These are phyloP conservation scores for Anarhynchus alexandrinus DNA, from an alignment of 2,113 vertebrate genomes.

Conservation along the genomic window DNA sequence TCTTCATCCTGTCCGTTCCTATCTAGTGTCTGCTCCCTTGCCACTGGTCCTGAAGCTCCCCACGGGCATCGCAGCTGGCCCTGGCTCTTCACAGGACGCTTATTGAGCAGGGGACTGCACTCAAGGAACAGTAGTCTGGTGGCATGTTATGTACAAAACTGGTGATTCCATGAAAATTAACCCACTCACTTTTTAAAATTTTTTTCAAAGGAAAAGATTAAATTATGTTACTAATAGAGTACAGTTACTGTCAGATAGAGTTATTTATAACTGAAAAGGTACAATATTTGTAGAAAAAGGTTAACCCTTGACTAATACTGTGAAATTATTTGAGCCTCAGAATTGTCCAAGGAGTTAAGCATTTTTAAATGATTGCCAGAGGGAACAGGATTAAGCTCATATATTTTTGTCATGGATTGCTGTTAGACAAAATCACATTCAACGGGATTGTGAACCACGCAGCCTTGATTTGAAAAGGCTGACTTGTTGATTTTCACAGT, in stretches of 20 bases:
- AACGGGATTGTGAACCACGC: not conserved
- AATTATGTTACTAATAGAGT: not conserved
- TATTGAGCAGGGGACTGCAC: not conserved
- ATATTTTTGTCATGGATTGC: slow-evolving; percentile 28
- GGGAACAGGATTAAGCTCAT: slow-evolving; percentile 1
- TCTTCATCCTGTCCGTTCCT: not conserved
- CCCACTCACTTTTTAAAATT: not conserved
- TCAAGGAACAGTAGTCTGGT: not conserved
- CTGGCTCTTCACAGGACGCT: not conserved
- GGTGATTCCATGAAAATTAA: not conserved
- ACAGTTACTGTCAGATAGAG: not conserved
- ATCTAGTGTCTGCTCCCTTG: rapidly evolving
- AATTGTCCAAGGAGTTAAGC: not conserved
- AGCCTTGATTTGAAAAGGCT: slow-evolving; percentile 21
- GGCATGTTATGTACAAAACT: rapidly evolving
- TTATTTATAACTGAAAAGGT: not conserved
- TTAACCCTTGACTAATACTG: not conserved
- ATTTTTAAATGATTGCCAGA: not conserved
- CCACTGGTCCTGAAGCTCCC: not conserved
- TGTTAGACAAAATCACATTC: slow-evolving; percentile 36
- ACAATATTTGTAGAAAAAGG: not conserved
- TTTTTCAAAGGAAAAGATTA: not conserved
- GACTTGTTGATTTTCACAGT: slow-evolving; percentile 51
- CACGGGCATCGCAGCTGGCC: not conserved
- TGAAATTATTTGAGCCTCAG: not conserved